Percentiles rank a stretch among this genome's conserved stretches.
phyloP scores from a whole-genome alignment of 2,113 vertebrate genomes.

The Lota lota region DNA sequence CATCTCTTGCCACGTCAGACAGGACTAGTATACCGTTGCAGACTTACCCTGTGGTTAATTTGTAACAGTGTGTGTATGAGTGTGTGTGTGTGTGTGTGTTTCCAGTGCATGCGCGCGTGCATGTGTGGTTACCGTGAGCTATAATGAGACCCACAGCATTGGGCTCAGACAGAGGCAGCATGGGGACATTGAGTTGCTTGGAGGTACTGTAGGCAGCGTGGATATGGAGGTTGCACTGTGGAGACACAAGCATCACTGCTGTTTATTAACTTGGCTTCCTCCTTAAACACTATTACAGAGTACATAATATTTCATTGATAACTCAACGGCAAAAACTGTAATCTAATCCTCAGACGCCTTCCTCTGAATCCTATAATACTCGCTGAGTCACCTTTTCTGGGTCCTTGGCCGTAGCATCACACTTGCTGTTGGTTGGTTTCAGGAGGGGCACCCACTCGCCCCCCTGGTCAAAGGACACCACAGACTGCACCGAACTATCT shows the following conservation, averaged over 20 bases:
- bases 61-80: no score
- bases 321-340: no score
- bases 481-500: conserved; percentile 86
- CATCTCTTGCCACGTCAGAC: no score
- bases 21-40: no score
- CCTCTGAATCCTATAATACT: not conserved
- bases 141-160: conserved; percentile 90
- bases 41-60: no score
- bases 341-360: no score
- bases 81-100: no score
- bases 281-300: no score
- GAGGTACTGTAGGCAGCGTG: conserved; percentile 89
- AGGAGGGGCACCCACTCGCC: conserved; percentile 84
- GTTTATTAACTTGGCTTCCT: not conserved
- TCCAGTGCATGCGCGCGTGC: not conserved
- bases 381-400: conserved; percentile 72
- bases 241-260: conserved; percentile 29
- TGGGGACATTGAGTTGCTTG: conserved; percentile 84
- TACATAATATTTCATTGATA: no score
- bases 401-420: conserved; percentile 82
- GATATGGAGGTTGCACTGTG: conserved; percentile 91
- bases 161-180: conserved; percentile 86
- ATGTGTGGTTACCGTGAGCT: conserved; percentile 80
- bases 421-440: conserved; percentile 82
- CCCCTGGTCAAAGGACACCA: conserved; percentile 89